Conservation (phyloP, 2,888 invertebrate genomes). For the Spilarctia lutea region DNA sequence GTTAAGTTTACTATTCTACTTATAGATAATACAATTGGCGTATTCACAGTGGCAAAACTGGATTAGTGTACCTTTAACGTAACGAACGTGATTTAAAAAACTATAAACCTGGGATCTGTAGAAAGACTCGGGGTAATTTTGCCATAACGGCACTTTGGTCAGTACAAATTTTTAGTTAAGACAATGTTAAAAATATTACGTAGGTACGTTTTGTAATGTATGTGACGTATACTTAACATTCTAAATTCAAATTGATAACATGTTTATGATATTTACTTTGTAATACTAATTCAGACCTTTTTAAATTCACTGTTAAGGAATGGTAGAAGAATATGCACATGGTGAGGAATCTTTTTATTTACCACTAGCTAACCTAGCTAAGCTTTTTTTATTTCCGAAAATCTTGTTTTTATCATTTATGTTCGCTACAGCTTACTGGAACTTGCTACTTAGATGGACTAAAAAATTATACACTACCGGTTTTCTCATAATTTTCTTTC, state of each 20-base stretch:
- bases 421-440: no score
- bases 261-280: background rate
- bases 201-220: no score
- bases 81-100: background rate
- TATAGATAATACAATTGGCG: constrained; percentile 57
- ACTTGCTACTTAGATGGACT: no score
- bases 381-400: no score
- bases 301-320: no score
- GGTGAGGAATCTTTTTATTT: no score
- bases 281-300: background rate
- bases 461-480: no score
- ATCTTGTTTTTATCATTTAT: no score
- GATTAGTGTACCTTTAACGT: constrained; percentile 18
- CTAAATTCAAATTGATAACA: background rate
- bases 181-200: background rate
- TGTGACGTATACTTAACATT: background rate
- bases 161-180: background rate
- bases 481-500: no score
- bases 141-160: background rate
- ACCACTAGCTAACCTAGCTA: no score
- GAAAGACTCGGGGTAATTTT: background rate
- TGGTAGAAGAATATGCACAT: no score
- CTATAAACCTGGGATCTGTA: background rate
- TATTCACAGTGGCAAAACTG: constrained; percentile 45
- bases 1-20: constrained; percentile 55